Conservation (phyloP, 1,140 invertebrate species). For the Nasonia giraulti region DNA sequence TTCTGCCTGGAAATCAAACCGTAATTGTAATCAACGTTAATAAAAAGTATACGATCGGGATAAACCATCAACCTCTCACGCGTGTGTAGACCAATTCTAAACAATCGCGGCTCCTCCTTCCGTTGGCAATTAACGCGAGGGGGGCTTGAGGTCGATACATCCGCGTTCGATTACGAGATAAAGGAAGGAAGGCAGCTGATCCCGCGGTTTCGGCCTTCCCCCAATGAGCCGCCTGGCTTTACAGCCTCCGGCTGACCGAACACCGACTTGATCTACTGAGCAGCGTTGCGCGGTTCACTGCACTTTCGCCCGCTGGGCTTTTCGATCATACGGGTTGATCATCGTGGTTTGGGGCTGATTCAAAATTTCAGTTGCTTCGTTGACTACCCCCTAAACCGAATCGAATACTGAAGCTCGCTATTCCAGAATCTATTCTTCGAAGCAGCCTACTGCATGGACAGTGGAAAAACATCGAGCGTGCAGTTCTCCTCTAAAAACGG, state of each 20-base stretch:
- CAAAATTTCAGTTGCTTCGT: neutral
- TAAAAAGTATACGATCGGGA: no score
- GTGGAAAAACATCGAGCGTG: no score
- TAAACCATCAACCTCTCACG: no score
- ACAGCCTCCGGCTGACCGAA: constrained; percentile 17
- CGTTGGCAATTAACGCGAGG: constrained; percentile 2
- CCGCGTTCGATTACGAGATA: constrained; percentile 15
- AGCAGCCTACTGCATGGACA: no score
- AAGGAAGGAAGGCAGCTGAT: constrained; percentile 10
- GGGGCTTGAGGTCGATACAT: neutral
- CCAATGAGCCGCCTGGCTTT: neutral
- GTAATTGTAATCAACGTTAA: no score
- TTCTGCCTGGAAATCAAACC: no score
- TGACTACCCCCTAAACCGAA: no score
- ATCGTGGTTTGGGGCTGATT: neutral
- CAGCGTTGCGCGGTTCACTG: neutral
- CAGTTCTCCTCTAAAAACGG: no score
- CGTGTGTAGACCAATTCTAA: neutral
- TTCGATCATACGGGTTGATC: neutral
- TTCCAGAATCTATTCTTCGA: no score
- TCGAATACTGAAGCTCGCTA: no score
- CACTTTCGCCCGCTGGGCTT: neutral
- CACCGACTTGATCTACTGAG: constrained; percentile 35
- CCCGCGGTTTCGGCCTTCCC: constrained; percentile 8
- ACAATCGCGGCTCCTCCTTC: neutral